Evolutionary conservation across 2,113 vertebrate genomes (phyloP), one percentile per base, ranked within the genome.

Genomic region (Melospiza melodia): DNA sequence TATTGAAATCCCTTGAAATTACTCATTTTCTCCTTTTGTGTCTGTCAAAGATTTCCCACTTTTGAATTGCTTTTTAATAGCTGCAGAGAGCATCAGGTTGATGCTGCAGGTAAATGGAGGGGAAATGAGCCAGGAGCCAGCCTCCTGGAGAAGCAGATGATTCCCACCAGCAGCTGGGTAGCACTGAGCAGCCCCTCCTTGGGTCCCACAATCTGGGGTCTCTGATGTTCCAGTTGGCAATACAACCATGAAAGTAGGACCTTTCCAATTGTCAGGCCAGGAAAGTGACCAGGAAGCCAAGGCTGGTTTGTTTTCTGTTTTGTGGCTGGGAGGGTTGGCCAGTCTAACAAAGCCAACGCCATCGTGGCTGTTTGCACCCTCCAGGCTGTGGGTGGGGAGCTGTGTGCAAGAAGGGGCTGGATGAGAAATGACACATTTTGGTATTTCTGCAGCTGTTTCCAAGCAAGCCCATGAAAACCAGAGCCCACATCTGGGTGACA

Each of bases 401-500:
- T 0, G 0, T 12, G 67, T 2, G 2, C 21, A 52, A 30, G 30
- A n/a, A 55, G 17, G 5, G 14, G 10, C 7, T 24, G 57, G 43
- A 21, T n/a, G 69, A 72, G 35, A 54, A 84, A 71, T 4, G 0
- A 15, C 31, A 59, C 1, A 2, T 65, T 85, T 69, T 39, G 46
- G 20, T 31, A 31, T 44, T 69, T 58, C 35, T 82, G 58, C 6
- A 16, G 28, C 31, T 77, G 37, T 81, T 89, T 46, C 55, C 35
- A 76, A 48, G 14, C 0, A 1, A 74, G 17, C 9, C 46, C 31
- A 5, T 75, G 24, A 41, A 59, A 79, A 39, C 5, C 46, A 88
- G 54, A 80, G 35, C 16, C 41, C 33, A 6, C 17, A 35, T 4
- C 0, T 0, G 75, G 39, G 30, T 48, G 2, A 54, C 0, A 3